A percentile compares a stretch with the other conserved stretches of the same genome.
These are phyloP conservation scores for Lophura nycthemera DNA, from an alignment of 2,113 vertebrate genomes.

Conservation along the genomic window DNA sequence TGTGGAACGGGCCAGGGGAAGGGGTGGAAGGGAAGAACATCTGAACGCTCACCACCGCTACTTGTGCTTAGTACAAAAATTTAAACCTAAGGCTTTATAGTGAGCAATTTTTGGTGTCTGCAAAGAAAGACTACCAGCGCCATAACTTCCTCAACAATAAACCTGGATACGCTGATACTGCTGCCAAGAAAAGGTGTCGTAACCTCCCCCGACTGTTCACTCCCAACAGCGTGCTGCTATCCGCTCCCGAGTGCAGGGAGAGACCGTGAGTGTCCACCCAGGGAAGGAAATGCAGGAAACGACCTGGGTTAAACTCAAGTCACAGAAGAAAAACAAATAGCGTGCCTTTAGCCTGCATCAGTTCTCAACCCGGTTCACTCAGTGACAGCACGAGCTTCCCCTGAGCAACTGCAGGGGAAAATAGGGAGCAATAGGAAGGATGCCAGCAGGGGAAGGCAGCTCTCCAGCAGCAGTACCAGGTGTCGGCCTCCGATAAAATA, in stretches of 20 bases:
- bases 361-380: background rate
- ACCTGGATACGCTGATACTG: background rate
- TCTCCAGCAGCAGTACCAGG: background rate
- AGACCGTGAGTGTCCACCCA: rapidly evolving
- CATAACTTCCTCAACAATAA: rapidly evolving
- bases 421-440: background rate
- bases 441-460: background rate
- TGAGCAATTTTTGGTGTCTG: background rate
- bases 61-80: background rate
- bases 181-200: rapidly evolving
- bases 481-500: too few species aligned
- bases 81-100: rapidly evolving
- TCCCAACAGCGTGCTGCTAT: background rate
- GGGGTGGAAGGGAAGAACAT: too few species aligned
- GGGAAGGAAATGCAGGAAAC: background rate
- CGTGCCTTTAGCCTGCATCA: background rate
- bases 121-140: background rate
- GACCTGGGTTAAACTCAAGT: background rate
- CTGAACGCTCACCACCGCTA: background rate
- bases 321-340: rapidly evolving
- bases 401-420: background rate
- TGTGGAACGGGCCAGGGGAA: too few species aligned
- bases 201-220: background rate
- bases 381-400: background rate
- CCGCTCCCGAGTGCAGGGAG: background rate